Percentiles rank a stretch among this genome's conserved stretches.
phyloP scores from a whole-genome alignment of 2,113 vertebrate species.

The human region GRCh38 chr1:16461001-16461500 shows the following conservation, averaged over 20 bases:
- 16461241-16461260: background rate
- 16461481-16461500: no score
- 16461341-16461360: background rate
- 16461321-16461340: background rate
- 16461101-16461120: background rate
- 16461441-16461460: no score
- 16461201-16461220: background rate
- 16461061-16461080: no score
- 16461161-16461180: background rate
- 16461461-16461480: no score
- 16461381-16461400: background rate
- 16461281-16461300: background rate
- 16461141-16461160: background rate
- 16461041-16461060: no score
- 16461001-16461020: no score
- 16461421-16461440: no score
- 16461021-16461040: no score
- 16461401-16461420: no score
- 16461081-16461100: background rate
- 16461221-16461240: background rate
- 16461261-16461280: rapidly evolving
- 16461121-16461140: rapidly evolving
- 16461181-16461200: background rate
- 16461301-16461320: background rate
- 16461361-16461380: background rate